Evolutionary conservation across 2,888 invertebrate genomes (phyloP).

Genomic region (Linyphia triangularis): DNA sequence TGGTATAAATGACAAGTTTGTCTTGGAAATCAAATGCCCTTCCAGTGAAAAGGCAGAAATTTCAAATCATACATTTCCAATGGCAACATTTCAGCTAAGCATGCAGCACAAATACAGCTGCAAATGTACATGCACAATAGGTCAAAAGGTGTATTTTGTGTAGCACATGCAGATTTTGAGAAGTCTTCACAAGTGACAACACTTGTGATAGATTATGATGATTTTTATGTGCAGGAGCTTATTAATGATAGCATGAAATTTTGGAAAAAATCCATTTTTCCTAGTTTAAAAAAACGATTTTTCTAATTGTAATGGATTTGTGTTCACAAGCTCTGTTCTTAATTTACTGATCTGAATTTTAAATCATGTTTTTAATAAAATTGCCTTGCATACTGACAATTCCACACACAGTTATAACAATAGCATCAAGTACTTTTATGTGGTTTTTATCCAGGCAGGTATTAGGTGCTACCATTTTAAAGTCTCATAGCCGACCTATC

Average conservation of each 20-base stretch:
- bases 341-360: neutral
- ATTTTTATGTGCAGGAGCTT: neutral
- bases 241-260: neutral
- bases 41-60: neutral
- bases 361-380: constrained; percentile 13
- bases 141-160: neutral
- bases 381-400: neutral
- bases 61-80: too few species aligned
- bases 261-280: constrained; percentile 8
- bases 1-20: neutral
- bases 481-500: neutral
- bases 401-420: constrained; percentile 6
- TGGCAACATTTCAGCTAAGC: neutral
- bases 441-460: neutral
- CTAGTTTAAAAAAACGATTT: neutral
- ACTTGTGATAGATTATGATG: neutral
- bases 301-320: neutral
- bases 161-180: neutral
- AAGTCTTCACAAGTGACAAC: neutral
- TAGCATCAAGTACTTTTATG: neutral
- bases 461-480: neutral
- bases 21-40: neutral
- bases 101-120: neutral
- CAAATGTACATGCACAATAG: neutral
- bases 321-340: too few species aligned